Evolutionary conservation across 92 coral and sea anemone genomes (phyloP).

Genomic region (Phymanthus crucifer): DNA sequence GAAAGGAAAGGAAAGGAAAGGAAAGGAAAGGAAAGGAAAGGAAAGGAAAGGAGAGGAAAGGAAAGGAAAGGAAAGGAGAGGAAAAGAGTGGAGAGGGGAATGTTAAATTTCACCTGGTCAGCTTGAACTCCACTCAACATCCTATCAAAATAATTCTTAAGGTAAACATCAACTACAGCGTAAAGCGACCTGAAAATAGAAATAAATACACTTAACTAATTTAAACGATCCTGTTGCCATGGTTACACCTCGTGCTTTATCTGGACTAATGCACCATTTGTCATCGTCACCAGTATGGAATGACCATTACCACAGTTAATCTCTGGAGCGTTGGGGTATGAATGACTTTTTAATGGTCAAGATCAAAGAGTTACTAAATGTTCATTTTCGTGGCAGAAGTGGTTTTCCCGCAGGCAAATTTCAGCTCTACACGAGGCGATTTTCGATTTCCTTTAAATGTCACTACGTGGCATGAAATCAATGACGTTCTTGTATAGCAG

Average conservation of each 20-base stretch:
- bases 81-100: background rate
- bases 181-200: conserved; percentile 67
- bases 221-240: background rate
- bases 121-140: conserved; percentile 75
- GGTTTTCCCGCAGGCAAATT: no score
- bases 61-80: background rate
- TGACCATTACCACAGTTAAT: background rate
- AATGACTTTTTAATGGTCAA: background rate
- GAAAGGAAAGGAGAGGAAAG: background rate
- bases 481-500: no score
- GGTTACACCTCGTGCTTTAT: background rate
- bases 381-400: no score
- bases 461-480: no score
- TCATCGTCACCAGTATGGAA: background rate
- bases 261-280: background rate
- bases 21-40: background rate
- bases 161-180: conserved; percentile 72
- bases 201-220: background rate
- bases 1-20: background rate
- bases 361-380: background rate
- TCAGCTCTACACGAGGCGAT: no score
- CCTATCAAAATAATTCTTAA: conserved; percentile 73
- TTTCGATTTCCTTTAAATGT: no score
- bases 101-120: conserved; percentile 55
- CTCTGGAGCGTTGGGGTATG: background rate